Conservation (phyloP, 1,140 invertebrate species). For the Scaptomyza graminum region DNA sequence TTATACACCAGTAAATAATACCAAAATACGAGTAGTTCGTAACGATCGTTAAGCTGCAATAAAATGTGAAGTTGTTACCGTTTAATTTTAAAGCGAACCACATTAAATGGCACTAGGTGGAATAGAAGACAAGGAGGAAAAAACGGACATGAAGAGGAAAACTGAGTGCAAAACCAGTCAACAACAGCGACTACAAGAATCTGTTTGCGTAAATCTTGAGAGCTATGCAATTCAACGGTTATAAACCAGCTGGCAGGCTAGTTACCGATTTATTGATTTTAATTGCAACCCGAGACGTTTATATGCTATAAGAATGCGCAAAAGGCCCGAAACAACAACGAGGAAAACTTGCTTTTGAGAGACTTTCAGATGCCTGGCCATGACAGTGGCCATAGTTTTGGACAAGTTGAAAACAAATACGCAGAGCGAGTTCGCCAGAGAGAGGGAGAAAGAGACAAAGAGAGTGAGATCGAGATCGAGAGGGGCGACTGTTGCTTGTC, state of each 20-base stretch:
- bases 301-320: slow-evolving; percentile 74
- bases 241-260: slow-evolving; percentile 81
- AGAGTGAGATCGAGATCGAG: neutral
- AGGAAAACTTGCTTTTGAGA: slow-evolving; percentile 8
- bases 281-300: slow-evolving; percentile 79
- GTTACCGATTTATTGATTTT: slow-evolving; percentile 81
- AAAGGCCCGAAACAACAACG: slow-evolving; percentile 55
- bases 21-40: slow-evolving; percentile 16
- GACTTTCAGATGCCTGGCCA: slow-evolving; percentile 2
- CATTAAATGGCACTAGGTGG: slow-evolving; percentile 26
- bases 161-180: slow-evolving; percentile 32
- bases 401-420: slow-evolving; percentile 75
- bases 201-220: slow-evolving; percentile 33
- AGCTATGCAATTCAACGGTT: slow-evolving; percentile 56
- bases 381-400: slow-evolving; percentile 74
- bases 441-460: neutral
- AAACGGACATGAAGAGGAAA: neutral
- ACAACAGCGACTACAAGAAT: slow-evolving; percentile 6
- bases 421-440: slow-evolving; percentile 8
- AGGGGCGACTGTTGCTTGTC: neutral
- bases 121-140: neutral
- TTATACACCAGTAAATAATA: slow-evolving; percentile 15
- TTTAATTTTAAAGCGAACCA: slow-evolving; percentile 59
- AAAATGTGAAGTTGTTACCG: slow-evolving; percentile 63
- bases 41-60: slow-evolving; percentile 51